phyloP scores from a whole-genome alignment of 1,140 invertebrate genomes.

The Polypedilum pembai region DNA sequence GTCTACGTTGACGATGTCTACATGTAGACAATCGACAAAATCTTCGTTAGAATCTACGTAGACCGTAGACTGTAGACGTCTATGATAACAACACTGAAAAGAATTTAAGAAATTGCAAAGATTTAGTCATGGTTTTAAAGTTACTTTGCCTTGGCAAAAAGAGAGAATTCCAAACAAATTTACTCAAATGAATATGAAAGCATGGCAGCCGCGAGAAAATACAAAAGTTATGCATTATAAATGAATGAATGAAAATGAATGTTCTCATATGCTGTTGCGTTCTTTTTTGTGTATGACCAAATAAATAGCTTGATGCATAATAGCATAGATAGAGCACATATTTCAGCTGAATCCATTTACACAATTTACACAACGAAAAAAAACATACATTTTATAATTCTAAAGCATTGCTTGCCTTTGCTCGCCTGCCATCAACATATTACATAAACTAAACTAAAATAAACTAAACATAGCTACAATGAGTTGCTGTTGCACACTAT shows the following conservation, averaged over 20 bases:
- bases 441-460: too few relatives aligned
- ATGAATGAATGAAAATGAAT: conserved; percentile 28
- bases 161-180: too few relatives aligned
- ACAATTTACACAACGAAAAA: neutral
- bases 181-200: neutral
- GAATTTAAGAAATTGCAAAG: too few relatives aligned
- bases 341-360: conserved; percentile 17
- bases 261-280: neutral
- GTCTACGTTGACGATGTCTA: too few relatives aligned
- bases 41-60: too few relatives aligned
- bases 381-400: neutral
- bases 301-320: neutral
- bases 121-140: too few relatives aligned
- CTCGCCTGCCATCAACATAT: neutral
- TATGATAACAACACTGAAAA: too few relatives aligned
- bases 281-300: neutral
- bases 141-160: too few relatives aligned
- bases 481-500: neutral
- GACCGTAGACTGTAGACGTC: too few relatives aligned
- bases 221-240: conserved; percentile 25
- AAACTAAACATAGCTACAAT: too few relatives aligned
- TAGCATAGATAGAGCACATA: conserved; percentile 5
- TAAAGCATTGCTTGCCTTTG: neutral
- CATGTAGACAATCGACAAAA: too few relatives aligned
- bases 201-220: conserved; percentile 10